These are phyloP conservation scores for Stenodema calcarata DNA, from an alignment of 2,888 invertebrate genomes.

Conservation along the genomic window DNA sequence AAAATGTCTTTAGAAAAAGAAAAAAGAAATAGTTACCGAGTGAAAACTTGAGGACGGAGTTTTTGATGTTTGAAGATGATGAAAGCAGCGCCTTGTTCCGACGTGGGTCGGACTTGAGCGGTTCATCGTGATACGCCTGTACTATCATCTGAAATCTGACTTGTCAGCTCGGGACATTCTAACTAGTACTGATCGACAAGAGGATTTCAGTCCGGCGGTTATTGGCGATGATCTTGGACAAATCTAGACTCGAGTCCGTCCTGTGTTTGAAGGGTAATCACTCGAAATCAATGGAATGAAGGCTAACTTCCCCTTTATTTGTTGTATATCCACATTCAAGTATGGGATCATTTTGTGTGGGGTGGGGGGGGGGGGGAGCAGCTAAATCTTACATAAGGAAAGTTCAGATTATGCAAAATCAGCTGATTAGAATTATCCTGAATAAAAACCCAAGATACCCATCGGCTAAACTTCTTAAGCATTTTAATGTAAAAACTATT, in stretches of 20 bases:
- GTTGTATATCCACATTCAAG: too few species aligned
- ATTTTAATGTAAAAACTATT: too few species aligned
- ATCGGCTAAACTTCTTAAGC: too few species aligned
- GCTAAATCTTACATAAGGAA: too few species aligned
- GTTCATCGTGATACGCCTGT: neutral
- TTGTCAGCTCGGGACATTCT: neutral
- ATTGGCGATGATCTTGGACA: neutral
- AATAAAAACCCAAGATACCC: too few species aligned
- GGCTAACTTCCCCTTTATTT: too few species aligned
- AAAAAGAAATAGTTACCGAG: neutral
- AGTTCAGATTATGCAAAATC: too few species aligned
- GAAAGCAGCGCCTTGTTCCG: neutral
- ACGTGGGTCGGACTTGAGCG: neutral
- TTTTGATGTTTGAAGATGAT: neutral
- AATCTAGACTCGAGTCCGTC: neutral
- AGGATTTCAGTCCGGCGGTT: neutral
- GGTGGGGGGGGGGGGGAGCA: too few species aligned
- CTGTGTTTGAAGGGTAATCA: neutral
- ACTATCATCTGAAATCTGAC: neutral
- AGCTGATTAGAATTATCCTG: too few species aligned
- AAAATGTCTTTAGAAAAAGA: neutral
- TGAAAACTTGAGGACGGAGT: neutral
- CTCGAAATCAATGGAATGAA: too few species aligned
- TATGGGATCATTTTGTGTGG: too few species aligned
- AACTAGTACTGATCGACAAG: neutral